Conservation (phyloP, 2,113 vertebrate genomes). For the Peromyscus californicus region DNA sequence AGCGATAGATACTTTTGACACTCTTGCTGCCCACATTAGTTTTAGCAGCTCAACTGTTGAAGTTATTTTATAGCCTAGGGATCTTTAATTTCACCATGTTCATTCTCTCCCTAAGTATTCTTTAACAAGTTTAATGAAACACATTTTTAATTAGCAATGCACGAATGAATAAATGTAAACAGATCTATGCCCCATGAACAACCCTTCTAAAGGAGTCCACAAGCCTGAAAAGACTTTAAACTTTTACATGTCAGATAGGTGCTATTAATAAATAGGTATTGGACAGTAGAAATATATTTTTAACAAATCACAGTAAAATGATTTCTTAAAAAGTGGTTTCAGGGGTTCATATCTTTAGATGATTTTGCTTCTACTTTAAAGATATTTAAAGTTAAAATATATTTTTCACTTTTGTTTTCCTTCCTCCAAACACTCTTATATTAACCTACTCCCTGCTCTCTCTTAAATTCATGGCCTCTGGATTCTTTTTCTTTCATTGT, state of each 20-base stretch:
- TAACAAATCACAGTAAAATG: constrained; percentile 55
- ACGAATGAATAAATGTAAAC: constrained; percentile 87
- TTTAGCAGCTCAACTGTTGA: constrained; percentile 83
- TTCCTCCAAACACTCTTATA: background rate
- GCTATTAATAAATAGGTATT: constrained; percentile 82
- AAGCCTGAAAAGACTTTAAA: constrained; percentile 82
- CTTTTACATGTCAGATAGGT: constrained; percentile 80
- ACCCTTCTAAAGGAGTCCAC: constrained; percentile 71
- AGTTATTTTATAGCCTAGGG: constrained; percentile 83
- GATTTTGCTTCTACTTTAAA: background rate
- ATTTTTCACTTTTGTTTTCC: background rate
- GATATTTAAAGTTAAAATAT: background rate
- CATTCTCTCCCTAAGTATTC: constrained; percentile 78
- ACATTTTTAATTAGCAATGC: constrained; percentile 88
- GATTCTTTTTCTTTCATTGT: background rate
- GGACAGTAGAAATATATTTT: constrained; percentile 41
- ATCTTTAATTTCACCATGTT: constrained; percentile 82
- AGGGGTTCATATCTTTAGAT: background rate
- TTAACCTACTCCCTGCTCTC: background rate
- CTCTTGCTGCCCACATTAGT: constrained; percentile 84
- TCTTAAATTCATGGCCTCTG: background rate
- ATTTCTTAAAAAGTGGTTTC: constrained; percentile 42
- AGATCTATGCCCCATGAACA: constrained; percentile 75
- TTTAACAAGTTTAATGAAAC: constrained; percentile 88
- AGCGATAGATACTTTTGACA: constrained; percentile 85